These are phyloP conservation scores for Asteroscopus sphinx DNA, from an alignment of 2,888 invertebrate genomes.

Conservation along the genomic window DNA sequence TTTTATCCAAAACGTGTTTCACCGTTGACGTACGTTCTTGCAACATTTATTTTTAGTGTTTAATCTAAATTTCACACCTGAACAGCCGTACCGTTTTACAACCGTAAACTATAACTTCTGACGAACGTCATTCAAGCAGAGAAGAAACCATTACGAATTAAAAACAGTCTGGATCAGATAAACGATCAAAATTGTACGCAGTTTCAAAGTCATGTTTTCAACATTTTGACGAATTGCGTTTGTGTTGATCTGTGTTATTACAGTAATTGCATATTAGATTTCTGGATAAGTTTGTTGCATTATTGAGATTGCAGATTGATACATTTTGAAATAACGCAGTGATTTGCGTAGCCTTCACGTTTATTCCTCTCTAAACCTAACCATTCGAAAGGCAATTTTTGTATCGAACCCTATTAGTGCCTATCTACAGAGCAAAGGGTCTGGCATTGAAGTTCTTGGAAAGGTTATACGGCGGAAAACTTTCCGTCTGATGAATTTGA, in stretches of 20 bases:
- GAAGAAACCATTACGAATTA: slow-evolving; percentile 33
- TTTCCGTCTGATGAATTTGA: slow-evolving; percentile 11
- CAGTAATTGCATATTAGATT: slow-evolving; percentile 57
- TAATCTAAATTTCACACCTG: slow-evolving; percentile 27
- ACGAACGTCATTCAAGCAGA: slow-evolving; percentile 9
- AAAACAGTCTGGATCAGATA: slow-evolving; percentile 36
- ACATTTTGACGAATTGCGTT: slow-evolving; percentile 45
- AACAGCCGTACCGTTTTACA: slow-evolving; percentile 6
- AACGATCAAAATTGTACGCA: slow-evolving; percentile 22
- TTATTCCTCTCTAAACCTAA: slow-evolving; percentile 44
- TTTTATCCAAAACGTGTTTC: slow-evolving; percentile 7
- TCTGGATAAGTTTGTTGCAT: slow-evolving; percentile 45
- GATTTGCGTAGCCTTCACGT: slow-evolving; percentile 48
- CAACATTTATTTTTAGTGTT: slow-evolving; percentile 21
- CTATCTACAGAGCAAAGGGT: slow-evolving; percentile 12
- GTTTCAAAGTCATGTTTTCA: slow-evolving; percentile 19
- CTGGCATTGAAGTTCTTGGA: slow-evolving; percentile 10
- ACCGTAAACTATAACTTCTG: slow-evolving; percentile 12
- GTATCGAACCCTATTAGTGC: slow-evolving; percentile 17
- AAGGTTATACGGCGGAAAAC: slow-evolving; percentile 1
- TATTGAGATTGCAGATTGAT: slow-evolving; percentile 49
- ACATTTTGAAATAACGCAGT: slow-evolving; percentile 46
- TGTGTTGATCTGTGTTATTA: slow-evolving; percentile 46
- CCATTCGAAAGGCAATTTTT: slow-evolving; percentile 22
- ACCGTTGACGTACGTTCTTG: slow-evolving; percentile 9